Conservation (phyloP, 1,140 invertebrate genomes). For the Nomia melanderi region DNA sequence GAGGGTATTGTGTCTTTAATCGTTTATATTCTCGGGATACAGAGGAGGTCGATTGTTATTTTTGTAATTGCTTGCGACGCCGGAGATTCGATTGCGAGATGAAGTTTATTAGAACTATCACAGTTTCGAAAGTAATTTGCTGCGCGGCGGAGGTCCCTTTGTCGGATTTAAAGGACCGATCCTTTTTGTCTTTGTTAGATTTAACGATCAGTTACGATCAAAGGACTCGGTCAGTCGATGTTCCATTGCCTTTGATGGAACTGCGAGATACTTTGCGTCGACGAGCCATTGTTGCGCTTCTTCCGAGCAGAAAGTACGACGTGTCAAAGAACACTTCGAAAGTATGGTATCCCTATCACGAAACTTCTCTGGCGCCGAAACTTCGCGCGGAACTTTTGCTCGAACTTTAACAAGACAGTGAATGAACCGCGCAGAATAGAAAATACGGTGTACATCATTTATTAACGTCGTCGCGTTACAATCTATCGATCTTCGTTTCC, state of each 20-base stretch:
- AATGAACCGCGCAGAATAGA: not conserved
- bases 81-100: too few species aligned
- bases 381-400: not conserved
- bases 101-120: too few species aligned
- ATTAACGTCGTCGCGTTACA: constrained; percentile 15
- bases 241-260: not conserved
- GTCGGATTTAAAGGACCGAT: too few species aligned
- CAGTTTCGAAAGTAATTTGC: too few species aligned
- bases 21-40: too few species aligned
- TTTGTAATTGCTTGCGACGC: too few species aligned
- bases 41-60: too few species aligned
- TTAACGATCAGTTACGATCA: too few species aligned
- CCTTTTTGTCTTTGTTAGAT: too few species aligned
- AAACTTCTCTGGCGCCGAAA: not conserved
- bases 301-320: not conserved
- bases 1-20: too few species aligned
- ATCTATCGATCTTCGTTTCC: not conserved
- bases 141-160: too few species aligned
- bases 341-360: not conserved
- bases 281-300: not conserved
- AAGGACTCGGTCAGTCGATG: not conserved
- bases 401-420: not conserved
- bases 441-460: not conserved
- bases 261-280: not conserved
- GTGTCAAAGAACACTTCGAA: not conserved